Conservation (phyloP, 2,113 vertebrate species). For the Ceyx cyanopectus region DNA sequence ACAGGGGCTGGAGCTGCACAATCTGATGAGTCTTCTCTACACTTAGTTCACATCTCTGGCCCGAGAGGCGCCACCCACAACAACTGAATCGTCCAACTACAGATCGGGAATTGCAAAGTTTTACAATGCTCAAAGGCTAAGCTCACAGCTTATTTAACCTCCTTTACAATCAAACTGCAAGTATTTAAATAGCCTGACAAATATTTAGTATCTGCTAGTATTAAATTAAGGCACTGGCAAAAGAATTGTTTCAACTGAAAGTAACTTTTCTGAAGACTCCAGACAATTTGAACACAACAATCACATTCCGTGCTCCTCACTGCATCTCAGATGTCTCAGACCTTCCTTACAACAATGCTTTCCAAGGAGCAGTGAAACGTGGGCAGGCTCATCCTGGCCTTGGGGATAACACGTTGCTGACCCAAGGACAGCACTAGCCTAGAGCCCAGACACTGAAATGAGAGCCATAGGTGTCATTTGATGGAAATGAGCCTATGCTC, state of each 20-base stretch:
- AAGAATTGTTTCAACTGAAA: constrained; percentile 45
- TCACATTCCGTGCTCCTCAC: not conserved
- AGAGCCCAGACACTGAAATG: not conserved
- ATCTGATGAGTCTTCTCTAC: not conserved
- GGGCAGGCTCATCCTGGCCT: not conserved
- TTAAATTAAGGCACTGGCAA: constrained; percentile 41
- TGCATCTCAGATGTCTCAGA: not conserved
- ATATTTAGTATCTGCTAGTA: constrained; percentile 41
- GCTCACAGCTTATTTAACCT: constrained; percentile 24
- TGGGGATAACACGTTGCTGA: not conserved
- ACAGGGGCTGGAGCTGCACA: not conserved
- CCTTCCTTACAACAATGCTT: fast-evolving
- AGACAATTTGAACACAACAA: not conserved
- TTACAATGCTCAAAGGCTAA: constrained; percentile 1
- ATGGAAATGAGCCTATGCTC: not conserved
- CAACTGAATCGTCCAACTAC: not conserved
- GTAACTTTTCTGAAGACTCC: constrained; percentile 6
- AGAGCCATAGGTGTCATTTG: not conserved
- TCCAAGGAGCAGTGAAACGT: not conserved
- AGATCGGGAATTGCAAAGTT: not conserved
- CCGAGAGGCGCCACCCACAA: not conserved
- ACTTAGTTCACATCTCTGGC: not conserved
- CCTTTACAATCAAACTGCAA: constrained; percentile 15
- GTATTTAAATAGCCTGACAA: constrained; percentile 47
- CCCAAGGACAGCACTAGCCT: not conserved